Evolutionary conservation across 2,888 invertebrate genomes (phyloP), one percentile per base, ranked within the genome.

Genomic region (Ormyrus rosae): DNA sequence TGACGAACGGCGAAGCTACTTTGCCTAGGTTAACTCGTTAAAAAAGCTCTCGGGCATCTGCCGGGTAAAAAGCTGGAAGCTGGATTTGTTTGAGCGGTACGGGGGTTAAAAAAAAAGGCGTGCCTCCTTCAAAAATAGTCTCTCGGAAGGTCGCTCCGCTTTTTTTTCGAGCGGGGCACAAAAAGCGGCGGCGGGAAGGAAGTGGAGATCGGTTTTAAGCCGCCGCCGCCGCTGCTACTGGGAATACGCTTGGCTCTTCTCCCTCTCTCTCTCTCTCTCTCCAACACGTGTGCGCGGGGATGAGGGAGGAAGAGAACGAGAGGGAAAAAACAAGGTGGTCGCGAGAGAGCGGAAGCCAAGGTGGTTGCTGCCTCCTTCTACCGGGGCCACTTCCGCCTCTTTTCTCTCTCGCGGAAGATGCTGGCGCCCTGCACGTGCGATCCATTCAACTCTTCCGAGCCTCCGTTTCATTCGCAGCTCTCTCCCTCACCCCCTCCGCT

Each of bases 281-380:
- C 50, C 53, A 9, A 51, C 67, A 9, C 50, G 34, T 34, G 34
- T 69, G 13, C n/a, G 67, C 45, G 56, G 7, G 65, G 19, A 63
- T 19, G 60, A 76, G 69, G 11, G 69, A 67, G 70, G 70, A 58
- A 74, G 67, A 55, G 70, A 75, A 34, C 68, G 70, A 72, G 46
- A 81, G 82, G 64, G 71, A 79, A 69, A 76, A 74, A 82, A 81
- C 79, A 82, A 84, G 80, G 83, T 82, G 82, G 76, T 76, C 74
- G 80, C 19, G 80, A 56, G 60, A 70, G 77, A 88, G 88, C 90
- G 90, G 90, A 90, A 90, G 90, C 89, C 88, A 90, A 87, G 90
- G 89, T 90, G 89, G 90, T 89, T 89, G 87, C 88, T 89, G 88
- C 88, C 87, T 88, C 88, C 87, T 86, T 84, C 85, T 86, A 85